Base-by-base conservation (phyloP, 2,888 invertebrate species). In the Oscheius onirici region DNA sequence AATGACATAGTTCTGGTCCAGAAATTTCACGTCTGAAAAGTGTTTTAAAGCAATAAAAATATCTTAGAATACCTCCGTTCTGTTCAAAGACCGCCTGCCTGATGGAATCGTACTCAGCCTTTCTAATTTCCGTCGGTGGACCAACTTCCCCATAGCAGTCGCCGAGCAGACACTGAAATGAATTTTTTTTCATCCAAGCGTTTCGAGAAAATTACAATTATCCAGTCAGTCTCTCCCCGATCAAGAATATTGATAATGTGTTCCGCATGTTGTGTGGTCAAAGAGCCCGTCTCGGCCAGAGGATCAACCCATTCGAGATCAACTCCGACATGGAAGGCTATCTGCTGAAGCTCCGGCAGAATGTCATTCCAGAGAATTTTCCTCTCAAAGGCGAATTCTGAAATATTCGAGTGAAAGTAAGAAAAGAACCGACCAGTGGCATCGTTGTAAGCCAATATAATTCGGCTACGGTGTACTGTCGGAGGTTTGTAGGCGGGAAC, bases 111-210 rank as follows among this genome's bases (percentile, higher is more conserved):
- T 88, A 89, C 58, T 90, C 89, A 1, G 88, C 87, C 1, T 85
- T 84, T 15, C 87, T 86, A 10, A 90, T 84, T 28, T 77, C 80
- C 2, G 85, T 74, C 13, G 90, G 90, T 3, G 90, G 82, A 13
- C 88, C 74, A 24, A 83, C 81, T 2, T 86, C 83, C 1, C 89
- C 90, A 73, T 89, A 90, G 61, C 88, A 88, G 76, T 90, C 89
- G 5, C 90, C 89, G 15, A 89, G 80, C 26, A 90, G 80, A 41
- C 87, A 84, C 90, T 89, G 81, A 63, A 66, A 22, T 8, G 13
- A 44, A 17, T 2, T 3, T 1, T 61, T 10, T 24, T 24, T 10
- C 41, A 3, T 28, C 3, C 6, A 5, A 26, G 55, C 8, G 10
- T 34, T 57, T 57, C 28, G 55, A n/a, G n/a, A 11, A 52, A 73